Percentiles rank a stretch among this genome's conserved stretches.
These are phyloP conservation scores for Arbacia lixula DNA, from an alignment of 53 echinoderm and acorn worm species.

Conservation along the genomic window DNA sequence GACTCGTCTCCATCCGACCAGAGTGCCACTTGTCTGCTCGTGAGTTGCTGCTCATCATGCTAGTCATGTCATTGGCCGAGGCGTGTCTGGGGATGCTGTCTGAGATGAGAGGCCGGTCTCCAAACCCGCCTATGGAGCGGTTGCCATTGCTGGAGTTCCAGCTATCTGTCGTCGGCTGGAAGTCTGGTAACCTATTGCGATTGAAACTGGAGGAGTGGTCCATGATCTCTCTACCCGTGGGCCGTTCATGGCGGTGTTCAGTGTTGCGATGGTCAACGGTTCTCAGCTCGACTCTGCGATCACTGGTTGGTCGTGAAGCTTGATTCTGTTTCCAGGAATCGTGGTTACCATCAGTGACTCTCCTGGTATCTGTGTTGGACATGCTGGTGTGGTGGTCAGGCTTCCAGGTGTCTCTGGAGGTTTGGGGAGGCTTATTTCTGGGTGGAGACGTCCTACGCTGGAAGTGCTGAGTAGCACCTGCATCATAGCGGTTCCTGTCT, in stretches of 20 bases:
- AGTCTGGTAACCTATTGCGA: conserved; percentile 51
- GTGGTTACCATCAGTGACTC: conserved; percentile 25
- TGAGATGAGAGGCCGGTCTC: conserved; percentile 36
- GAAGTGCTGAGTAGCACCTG: conserved; percentile 6
- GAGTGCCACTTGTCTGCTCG: conserved; percentile 49
- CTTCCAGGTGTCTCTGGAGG: conserved; percentile 37
- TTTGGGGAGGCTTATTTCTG: conserved; percentile 8
- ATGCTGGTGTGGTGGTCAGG: conserved; percentile 20
- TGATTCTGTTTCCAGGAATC: conserved; percentile 47
- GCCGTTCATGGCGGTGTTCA: conserved; percentile 51
- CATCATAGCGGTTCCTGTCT: conserved; percentile 17
- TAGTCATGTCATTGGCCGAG: conserved; percentile 30
- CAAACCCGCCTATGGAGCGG: conserved; percentile 20
- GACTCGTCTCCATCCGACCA: conserved; percentile 37
- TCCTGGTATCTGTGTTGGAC: conserved; percentile 33
- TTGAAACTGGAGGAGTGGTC: conserved; percentile 56
- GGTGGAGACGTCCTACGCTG: conserved; percentile 36
- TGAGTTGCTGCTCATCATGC: conserved; percentile 7
- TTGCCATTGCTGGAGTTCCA: conserved; percentile 44
- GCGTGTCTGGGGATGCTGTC: conserved; percentile 38
- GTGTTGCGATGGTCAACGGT: conserved; percentile 42
- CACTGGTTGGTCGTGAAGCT: conserved; percentile 32
- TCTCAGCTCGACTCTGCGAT: conserved; percentile 64
- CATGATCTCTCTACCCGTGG: conserved; percentile 48
- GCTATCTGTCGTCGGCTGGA: conserved; percentile 18